Conservation (phyloP, 2,888 invertebrate genomes). For the Dascillus cervinus region DNA sequence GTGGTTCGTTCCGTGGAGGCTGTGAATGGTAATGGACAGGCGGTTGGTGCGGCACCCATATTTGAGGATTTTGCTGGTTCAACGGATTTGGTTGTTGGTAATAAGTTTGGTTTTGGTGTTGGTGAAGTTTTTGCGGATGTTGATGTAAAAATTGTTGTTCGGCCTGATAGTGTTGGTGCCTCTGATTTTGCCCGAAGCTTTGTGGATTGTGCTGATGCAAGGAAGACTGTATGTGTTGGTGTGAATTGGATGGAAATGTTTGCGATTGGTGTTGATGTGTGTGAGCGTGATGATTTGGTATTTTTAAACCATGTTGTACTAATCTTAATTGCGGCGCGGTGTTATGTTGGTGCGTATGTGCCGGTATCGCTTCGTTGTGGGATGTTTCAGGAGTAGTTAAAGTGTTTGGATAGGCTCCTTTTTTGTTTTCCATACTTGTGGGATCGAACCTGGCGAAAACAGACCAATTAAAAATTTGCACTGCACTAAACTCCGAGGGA, state of each 20-base stretch:
- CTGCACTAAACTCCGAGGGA: conserved; percentile 2
- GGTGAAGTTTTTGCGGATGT: conserved; percentile 23
- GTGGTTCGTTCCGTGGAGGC: conserved; percentile 13
- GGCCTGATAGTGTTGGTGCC: too few species aligned
- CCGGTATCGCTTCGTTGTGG: conserved; percentile 33
- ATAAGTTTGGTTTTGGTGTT: conserved; percentile 22
- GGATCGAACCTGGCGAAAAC: conserved; percentile 37
- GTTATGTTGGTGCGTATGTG: conserved; percentile 52
- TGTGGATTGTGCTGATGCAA: conserved; percentile 20
- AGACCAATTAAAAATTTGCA: conserved; percentile 4
- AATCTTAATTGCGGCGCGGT: conserved; percentile 48
- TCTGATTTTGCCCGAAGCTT: conserved; percentile 24
- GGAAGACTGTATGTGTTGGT: conserved; percentile 32
- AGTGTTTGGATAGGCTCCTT: conserved; percentile 30
- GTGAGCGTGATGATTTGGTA: conserved; percentile 45
- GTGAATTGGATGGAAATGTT: conserved; percentile 40
- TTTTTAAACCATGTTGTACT: conserved; percentile 50
- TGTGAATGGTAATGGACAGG: conserved; percentile 30
- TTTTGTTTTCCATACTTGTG: conserved; percentile 39
- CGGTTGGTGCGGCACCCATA: conserved; percentile 33
- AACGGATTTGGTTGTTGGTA: conserved; percentile 26
- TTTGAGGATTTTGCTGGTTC: conserved; percentile 30
- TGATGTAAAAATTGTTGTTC: conserved; percentile 20
- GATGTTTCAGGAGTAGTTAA: conserved; percentile 19
- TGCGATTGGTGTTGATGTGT: conserved; percentile 30